These are phyloP conservation scores for Tamias sibiricus DNA, from an alignment of 2,113 vertebrate genomes.

Conservation along the genomic window DNA sequence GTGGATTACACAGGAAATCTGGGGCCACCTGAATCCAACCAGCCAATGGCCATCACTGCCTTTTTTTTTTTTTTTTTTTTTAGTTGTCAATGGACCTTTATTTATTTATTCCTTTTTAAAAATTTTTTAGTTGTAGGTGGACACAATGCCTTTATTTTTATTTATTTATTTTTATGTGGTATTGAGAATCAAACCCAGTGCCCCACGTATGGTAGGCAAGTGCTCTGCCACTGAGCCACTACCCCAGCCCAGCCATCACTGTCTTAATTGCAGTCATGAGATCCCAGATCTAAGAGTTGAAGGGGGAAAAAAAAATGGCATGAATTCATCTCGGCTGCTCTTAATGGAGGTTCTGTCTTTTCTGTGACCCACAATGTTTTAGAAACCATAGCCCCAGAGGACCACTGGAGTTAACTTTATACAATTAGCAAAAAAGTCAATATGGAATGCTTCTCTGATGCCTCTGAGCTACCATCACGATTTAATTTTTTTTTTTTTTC, in stretches of 20 bases:
- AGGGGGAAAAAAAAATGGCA: neutral
- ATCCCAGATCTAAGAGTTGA: neutral
- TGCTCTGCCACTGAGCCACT: too few relatives aligned
- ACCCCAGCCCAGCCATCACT: too few relatives aligned
- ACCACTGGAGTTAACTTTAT: neutral
- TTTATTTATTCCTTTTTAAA: too few relatives aligned
- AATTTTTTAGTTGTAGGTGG: too few relatives aligned
- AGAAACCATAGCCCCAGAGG: neutral
- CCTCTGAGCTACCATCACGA: neutral
- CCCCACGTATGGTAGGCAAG: too few relatives aligned
- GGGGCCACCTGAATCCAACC: neutral
- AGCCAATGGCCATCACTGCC: rapidly evolving
- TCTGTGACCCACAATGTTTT: neutral
- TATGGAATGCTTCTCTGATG: neutral
- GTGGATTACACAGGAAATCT: neutral
- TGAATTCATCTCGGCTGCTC: neutral
- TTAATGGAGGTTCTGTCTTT: neutral
- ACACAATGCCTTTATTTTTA: too few relatives aligned
- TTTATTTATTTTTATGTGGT: too few relatives aligned
- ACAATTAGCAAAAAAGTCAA: neutral
- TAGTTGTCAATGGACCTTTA: too few relatives aligned
- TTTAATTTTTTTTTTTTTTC: neutral
- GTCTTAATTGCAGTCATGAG: neutral
- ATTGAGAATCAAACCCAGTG: too few relatives aligned
- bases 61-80: too few relatives aligned